phyloP scores from a whole-genome alignment of 2,113 vertebrate species.

The Vulpes lagopus region DNA sequence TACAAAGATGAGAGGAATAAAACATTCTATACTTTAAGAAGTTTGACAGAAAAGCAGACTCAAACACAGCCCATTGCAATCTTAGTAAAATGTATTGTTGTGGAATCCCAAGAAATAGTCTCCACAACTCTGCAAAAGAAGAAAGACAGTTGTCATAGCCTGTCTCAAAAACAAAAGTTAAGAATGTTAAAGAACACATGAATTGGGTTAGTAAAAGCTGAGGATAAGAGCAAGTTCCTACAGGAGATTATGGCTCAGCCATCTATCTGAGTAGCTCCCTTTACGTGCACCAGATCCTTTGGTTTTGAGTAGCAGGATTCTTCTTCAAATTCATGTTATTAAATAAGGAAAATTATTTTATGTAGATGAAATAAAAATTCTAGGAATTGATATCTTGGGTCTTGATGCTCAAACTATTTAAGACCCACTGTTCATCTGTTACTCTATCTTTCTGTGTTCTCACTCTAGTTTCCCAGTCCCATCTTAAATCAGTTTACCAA shows the following conservation, averaged over 20 bases:
- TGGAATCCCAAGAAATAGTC: neutral
- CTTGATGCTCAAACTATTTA: neutral
- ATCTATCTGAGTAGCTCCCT: neutral
- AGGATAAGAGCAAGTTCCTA: neutral
- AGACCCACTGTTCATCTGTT: neutral
- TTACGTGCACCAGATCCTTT: neutral
- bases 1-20: constrained; percentile 41
- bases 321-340: neutral
- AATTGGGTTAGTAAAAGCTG: neutral
- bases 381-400: neutral
- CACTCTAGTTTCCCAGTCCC: neutral
- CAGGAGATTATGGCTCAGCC: neutral
- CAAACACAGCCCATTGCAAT: neutral
- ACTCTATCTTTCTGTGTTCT: neutral
- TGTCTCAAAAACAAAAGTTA: neutral
- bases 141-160: rapidly evolving
- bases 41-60: neutral
- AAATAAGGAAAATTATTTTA: neutral
- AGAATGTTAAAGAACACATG: neutral
- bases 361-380: neutral
- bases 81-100: neutral
- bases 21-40: neutral
- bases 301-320: neutral
- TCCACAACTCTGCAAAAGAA: neutral
- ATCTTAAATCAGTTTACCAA: neutral